A percentile compares a stretch with the other conserved stretches of the same genome.
Conservation (phyloP, 2,113 vertebrate species). For the Crotalus tigris region DNA sequence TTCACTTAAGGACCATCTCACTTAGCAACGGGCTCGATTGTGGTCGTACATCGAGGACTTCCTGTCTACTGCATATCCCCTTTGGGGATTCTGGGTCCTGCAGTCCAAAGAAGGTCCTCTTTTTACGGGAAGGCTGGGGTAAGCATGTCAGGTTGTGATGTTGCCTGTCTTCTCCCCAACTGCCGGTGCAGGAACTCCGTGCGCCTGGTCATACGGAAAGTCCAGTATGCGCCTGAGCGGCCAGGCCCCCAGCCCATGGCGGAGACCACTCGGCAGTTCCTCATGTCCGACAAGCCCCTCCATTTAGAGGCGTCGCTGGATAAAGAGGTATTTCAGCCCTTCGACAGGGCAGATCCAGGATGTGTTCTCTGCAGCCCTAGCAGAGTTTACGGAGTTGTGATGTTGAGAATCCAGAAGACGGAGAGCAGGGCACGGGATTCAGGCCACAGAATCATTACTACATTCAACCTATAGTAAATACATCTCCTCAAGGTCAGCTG, state of each 20-base stretch:
- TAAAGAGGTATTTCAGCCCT: conserved; percentile 78
- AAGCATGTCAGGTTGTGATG: neutral
- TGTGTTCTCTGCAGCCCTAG: too few species aligned
- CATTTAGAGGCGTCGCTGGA: conserved; percentile 92
- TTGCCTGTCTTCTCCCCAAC: accelerated
- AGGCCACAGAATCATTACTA: too few species aligned
- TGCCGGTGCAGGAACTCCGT: conserved; percentile 84
- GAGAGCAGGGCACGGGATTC: too few species aligned
- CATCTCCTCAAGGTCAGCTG: too few species aligned
- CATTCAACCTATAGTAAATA: too few species aligned
- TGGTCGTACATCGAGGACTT: neutral
- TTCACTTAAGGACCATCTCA: too few species aligned
- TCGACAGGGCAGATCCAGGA: too few species aligned
- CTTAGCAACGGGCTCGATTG: too few species aligned
- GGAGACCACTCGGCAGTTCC: conserved; percentile 92
- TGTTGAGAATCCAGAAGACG: too few species aligned
- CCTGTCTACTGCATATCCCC: neutral
- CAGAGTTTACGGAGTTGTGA: too few species aligned
- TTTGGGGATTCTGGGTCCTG: neutral
- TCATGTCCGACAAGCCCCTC: conserved; percentile 94
- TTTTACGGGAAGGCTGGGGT: neutral
- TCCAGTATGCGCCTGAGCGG: conserved; percentile 91
- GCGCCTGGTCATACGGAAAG: conserved; percentile 91
- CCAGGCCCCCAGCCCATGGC: conserved; percentile 89
- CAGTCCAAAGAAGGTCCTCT: neutral